Evolutionary conservation across 2,113 vertebrate species (phyloP).

Genomic region (Ardeotis arabs): DNA sequence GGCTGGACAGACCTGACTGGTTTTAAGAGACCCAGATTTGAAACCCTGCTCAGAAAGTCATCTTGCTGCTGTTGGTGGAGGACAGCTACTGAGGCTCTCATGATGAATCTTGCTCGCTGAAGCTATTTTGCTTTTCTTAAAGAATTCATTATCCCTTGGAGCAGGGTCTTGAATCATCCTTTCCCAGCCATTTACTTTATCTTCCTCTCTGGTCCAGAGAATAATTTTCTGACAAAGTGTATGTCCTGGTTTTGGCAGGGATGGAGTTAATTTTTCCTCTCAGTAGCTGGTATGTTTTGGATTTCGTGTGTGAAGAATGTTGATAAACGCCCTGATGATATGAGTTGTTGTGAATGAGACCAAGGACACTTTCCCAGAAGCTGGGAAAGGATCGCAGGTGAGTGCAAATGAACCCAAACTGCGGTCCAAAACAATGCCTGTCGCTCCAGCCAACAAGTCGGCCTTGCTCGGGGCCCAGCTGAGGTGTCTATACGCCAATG

Average conservation of each 20-base stretch:
- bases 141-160: background rate
- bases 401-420: too few species aligned
- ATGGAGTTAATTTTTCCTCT: too few species aligned
- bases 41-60: background rate
- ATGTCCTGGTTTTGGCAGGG: background rate
- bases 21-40: background rate
- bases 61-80: background rate
- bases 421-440: too few species aligned
- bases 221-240: background rate
- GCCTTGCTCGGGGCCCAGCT: too few species aligned
- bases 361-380: too few species aligned
- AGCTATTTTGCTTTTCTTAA: background rate
- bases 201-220: background rate
- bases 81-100: background rate
- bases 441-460: too few species aligned
- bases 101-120: background rate
- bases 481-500: too few species aligned
- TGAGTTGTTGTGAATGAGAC: too few species aligned
- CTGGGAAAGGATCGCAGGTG: too few species aligned
- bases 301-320: too few species aligned
- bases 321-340: too few species aligned
- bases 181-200: background rate
- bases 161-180: constrained; percentile 17
- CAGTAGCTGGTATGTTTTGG: too few species aligned
- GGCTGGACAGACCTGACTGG: background rate